phyloP scores from a whole-genome alignment of 1,140 invertebrate genomes.

The Heliconius hewitsoni region DNA sequence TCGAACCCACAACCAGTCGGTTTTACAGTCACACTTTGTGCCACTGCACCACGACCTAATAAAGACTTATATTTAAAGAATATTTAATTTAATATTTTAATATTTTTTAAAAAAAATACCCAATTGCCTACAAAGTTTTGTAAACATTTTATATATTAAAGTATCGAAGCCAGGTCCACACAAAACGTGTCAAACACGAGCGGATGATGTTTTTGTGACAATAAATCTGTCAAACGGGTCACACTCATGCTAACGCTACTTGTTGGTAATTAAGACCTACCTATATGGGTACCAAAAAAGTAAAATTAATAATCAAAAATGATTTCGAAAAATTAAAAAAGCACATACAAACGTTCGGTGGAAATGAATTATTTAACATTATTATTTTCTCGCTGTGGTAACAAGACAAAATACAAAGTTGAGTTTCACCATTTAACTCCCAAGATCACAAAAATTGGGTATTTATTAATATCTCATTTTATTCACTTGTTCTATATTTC shows the following conservation, averaged over 20 bases:
- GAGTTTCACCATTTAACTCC: not conserved
- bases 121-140: too few species aligned
- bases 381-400: not conserved
- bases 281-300: not conserved
- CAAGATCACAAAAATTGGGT: not conserved
- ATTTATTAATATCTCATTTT: too few species aligned
- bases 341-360: too few species aligned
- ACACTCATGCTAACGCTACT: conserved; percentile 30
- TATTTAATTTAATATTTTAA: too few species aligned
- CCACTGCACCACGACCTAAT: too few species aligned
- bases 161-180: not conserved
- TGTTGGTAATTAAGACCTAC: conserved; percentile 6
- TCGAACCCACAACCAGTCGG: too few species aligned
- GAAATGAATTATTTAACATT: too few species aligned
- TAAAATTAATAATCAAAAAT: conserved; percentile 1
- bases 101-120: too few species aligned
- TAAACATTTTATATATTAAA: too few species aligned
- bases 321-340: not conserved
- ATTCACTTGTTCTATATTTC: too few species aligned
- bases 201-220: conserved; percentile 55
- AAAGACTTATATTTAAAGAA: too few species aligned
- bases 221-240: conserved; percentile 66
- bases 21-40: too few species aligned
- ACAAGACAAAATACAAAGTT: not conserved
- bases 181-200: not conserved